Base-by-base conservation (phyloP, 2,888 invertebrate genomes). In the Hemistola chrysoprasaria region DNA sequence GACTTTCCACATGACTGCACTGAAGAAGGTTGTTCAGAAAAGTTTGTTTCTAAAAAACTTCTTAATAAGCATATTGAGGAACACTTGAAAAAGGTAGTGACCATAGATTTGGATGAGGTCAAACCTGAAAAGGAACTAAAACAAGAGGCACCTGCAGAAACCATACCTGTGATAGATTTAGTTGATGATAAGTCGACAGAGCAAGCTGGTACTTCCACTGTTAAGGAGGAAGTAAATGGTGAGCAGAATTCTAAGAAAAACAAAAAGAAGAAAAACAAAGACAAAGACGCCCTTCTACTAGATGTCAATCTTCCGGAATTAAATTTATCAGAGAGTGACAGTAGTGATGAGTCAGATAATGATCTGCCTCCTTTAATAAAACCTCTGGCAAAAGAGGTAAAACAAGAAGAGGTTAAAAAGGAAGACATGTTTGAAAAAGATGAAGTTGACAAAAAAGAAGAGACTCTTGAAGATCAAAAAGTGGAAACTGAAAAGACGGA, bases 301-400 rank as follows among this genome's bases (percentile, higher is more conserved):
- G 90, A 89, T 69, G 88, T 88, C 3, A 88, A 96, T 81, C 82
- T 96, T 37, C 95, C 95, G 1, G 95, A 94, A 1, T 83, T 95
- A 25, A 96, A 96, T 86, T 86, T 96, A 25, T 96, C 95, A 0
- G 96, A 96, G 63, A 95, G 95, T 70, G 96, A 95, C 59, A 95
- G 94, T 50, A 94, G 94, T 56, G 92, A 92, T 43, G 95, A 95
- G 49, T 91, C 88, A 8, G 87, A 88, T 48, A 73, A 71, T 62
- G 86, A 78, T 22, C 47, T 64, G 8, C 53, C 70, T 39, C 62
- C 70, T 42, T 59, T 80, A 1, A 11, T 68, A 60, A 48, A 82
- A 47, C 16, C 16, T 2, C 16, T 4, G 16, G 3, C 16, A 16
- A 16, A 16, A 48, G 66, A 68, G 24, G 65, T 66, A 48, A 38